A percentile compares a stretch with the other conserved stretches of the same genome.
These are phyloP conservation scores for Teleiodes luculella DNA, from an alignment of 2,888 invertebrate species.

Conservation along the genomic window DNA sequence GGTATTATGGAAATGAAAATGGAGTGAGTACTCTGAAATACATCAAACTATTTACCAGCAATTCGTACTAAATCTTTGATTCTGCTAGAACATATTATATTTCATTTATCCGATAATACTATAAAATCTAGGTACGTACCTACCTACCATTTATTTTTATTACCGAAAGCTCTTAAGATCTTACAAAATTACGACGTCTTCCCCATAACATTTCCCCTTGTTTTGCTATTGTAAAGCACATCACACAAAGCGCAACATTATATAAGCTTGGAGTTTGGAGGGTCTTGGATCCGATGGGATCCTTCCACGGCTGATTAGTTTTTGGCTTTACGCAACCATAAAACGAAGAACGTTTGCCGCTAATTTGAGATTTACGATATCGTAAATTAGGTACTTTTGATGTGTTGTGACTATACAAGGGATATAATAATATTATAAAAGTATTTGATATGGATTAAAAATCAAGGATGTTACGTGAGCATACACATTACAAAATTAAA, in stretches of 20 bases:
- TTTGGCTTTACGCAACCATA: conserved; percentile 52
- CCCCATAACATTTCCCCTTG: conserved; percentile 12
- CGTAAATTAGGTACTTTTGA: conserved; percentile 59
- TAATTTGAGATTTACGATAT: conserved; percentile 65
- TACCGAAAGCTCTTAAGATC: background rate
- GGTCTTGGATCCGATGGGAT: conserved; percentile 38
- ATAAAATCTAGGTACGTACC: no score
- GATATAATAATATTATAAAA: no score
- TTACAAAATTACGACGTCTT: background rate
- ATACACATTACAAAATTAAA: background rate
- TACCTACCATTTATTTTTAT: background rate
- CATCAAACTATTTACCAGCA: no score
- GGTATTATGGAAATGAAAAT: no score
- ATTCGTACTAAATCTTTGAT: no score
- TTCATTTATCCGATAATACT: no score
- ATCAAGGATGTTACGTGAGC: background rate
- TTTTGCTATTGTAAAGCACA: conserved; percentile 17
- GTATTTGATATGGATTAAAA: background rate
- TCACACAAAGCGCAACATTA: conserved; percentile 35
- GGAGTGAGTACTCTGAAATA: no score
- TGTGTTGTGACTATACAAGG: conserved; percentile 44
- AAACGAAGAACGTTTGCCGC: conserved; percentile 50
- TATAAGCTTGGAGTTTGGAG: conserved; percentile 32
- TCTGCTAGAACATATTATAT: no score
- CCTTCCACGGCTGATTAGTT: conserved; percentile 56